A percentile compares a stretch with the other conserved stretches of the same genome.
These are phyloP conservation scores for Timema cristinae DNA, from an alignment of 2,888 invertebrate genomes.

Conservation along the genomic window DNA sequence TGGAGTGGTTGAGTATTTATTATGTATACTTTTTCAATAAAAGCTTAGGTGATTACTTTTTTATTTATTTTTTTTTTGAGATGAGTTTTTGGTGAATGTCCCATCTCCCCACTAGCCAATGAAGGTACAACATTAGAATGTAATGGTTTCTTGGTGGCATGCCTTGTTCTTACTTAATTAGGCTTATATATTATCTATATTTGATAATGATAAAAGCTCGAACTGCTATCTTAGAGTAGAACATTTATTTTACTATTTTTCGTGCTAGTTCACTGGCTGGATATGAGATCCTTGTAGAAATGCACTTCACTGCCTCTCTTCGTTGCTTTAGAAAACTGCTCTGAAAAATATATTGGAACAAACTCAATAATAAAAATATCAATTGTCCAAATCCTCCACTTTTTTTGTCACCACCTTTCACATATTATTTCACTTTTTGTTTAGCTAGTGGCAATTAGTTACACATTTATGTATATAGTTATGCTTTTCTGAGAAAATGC, in stretches of 20 bases:
- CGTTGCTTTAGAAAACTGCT: conserved; percentile 23
- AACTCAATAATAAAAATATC: conserved; percentile 1
- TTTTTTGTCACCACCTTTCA: too few relatives aligned
- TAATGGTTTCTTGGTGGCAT: conserved; percentile 69
- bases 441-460: neutral
- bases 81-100: conserved; percentile 26
- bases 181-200: conserved; percentile 22
- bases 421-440: neutral
- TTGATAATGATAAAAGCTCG: neutral
- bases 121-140: conserved; percentile 32
- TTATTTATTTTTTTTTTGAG: conserved; percentile 12
- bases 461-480: neutral
- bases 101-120: conserved; percentile 34
- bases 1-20: conserved; percentile 25
- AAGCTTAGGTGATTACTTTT: conserved; percentile 8
- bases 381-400: too few relatives aligned
- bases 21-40: conserved; percentile 8
- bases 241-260: conserved; percentile 23
- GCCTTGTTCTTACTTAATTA: conserved; percentile 42
- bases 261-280: conserved; percentile 32
- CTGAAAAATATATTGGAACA: conserved; percentile 19
- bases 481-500: conserved; percentile 23
- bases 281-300: conserved; percentile 26
- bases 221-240: conserved; percentile 29
- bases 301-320: conserved; percentile 29